phyloP scores from a whole-genome alignment of 2,888 invertebrate genomes.

The Aricia artaxerxes region DNA sequence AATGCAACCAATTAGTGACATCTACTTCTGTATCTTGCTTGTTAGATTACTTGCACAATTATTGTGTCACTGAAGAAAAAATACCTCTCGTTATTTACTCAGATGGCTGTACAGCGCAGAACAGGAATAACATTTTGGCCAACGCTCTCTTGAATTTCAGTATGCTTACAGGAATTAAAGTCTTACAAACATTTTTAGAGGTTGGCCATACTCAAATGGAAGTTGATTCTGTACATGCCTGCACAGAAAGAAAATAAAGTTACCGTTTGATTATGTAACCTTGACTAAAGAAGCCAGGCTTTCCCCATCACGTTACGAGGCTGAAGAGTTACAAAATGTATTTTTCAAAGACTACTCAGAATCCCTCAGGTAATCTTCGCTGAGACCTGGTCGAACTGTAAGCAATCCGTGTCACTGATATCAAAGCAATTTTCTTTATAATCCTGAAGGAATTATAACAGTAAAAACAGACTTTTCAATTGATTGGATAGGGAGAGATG shows the following conservation, averaged over 20 bases:
- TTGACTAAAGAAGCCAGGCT: slow-evolving; percentile 18
- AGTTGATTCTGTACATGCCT: slow-evolving; percentile 21
- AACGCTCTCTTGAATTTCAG: slow-evolving; percentile 32
- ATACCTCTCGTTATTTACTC: slow-evolving; percentile 35
- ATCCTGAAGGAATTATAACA: slow-evolving; percentile 20
- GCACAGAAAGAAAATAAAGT: slow-evolving; percentile 21
- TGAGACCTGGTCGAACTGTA: slow-evolving; percentile 24
- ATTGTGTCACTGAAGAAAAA: slow-evolving; percentile 31
- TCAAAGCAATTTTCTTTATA: slow-evolving; percentile 16
- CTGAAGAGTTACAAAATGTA: slow-evolving; percentile 8
- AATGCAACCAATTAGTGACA: slow-evolving; percentile 36
- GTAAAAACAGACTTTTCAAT: slow-evolving; percentile 25
- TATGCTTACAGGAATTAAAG: slow-evolving; percentile 18
- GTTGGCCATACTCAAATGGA: slow-evolving; percentile 21
- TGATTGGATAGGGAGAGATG: slow-evolving; percentile 24
- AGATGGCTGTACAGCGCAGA: slow-evolving; percentile 1
- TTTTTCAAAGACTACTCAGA: slow-evolving; percentile 22
- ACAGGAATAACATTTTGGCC: slow-evolving; percentile 27
- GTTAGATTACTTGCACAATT: slow-evolving; percentile 40
- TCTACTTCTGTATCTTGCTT: slow-evolving; percentile 42
- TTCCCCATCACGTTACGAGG: slow-evolving; percentile 20
- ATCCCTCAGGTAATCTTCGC: slow-evolving; percentile 3
- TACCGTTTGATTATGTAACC: slow-evolving; percentile 21
- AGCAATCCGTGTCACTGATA: slow-evolving; percentile 20
- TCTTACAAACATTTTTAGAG: slow-evolving; percentile 18